phyloP scores from a whole-genome alignment of 2,888 invertebrate species.

The Boloria selene region DNA sequence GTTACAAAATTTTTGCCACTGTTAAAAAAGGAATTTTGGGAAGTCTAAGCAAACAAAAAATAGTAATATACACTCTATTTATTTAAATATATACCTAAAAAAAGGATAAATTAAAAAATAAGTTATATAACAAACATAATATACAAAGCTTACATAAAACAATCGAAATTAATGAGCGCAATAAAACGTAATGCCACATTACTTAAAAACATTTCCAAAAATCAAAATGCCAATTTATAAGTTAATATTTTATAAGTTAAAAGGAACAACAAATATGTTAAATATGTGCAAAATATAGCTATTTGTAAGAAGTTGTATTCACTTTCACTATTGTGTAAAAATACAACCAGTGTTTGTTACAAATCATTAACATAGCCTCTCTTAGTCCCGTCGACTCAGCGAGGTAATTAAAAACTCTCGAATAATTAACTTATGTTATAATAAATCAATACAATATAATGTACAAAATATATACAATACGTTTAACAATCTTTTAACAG shows the following conservation, averaged over 20 bases:
- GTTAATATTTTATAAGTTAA: slow-evolving; percentile 29
- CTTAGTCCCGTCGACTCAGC: slow-evolving; percentile 49
- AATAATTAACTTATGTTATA: slow-evolving; percentile 67
- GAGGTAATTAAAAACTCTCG: slow-evolving; percentile 60
- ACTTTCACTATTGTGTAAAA: slow-evolving; percentile 31
- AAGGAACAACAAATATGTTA: slow-evolving; percentile 33
- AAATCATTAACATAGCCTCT: slow-evolving; percentile 59
- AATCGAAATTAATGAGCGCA: slow-evolving; percentile 44
- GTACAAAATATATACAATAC: slow-evolving; percentile 80
- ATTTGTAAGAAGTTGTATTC: slow-evolving; percentile 38
- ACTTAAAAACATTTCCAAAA: slow-evolving; percentile 4
- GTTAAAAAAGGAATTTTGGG: not conserved
- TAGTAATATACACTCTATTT: slow-evolving; percentile 49
- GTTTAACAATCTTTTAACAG: slow-evolving; percentile 79
- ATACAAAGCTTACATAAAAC: slow-evolving; percentile 41
- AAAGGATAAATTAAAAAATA: slow-evolving; percentile 54
- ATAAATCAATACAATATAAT: slow-evolving; percentile 69
- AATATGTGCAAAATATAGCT: slow-evolving; percentile 33
- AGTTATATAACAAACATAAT: slow-evolving; percentile 52
- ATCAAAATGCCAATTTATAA: slow-evolving; percentile 24
- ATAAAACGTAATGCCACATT: slow-evolving; percentile 56
- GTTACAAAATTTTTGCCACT: no score
- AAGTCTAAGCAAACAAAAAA: slow-evolving; percentile 38
- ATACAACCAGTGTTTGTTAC: slow-evolving; percentile 37
- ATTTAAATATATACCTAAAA: slow-evolving; percentile 60